A percentile compares a stretch with the other conserved stretches of the same genome.
Evolutionary conservation across 2,797 vertebrate species (phyloP).

Genomic region (Acestrorhynchus altus): DNA sequence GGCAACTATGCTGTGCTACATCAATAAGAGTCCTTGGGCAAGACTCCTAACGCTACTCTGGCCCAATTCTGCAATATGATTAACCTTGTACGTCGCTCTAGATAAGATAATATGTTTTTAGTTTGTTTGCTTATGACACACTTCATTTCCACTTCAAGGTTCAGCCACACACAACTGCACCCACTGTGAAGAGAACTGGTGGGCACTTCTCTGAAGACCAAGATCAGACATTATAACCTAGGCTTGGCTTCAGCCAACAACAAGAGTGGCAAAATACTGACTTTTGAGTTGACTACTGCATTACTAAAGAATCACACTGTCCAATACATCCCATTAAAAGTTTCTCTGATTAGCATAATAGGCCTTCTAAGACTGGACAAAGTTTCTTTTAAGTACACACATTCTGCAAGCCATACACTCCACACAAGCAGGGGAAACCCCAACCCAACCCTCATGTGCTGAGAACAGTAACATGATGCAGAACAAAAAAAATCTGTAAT

Average conservation of each 20-base stretch:
- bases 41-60: no score
- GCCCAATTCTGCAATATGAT: no score
- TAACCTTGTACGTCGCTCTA: no score
- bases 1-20: no score
- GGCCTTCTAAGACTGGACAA: not conserved
- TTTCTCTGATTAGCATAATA: not conserved
- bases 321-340: not conserved
- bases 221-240: not conserved
- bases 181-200: constrained; percentile 30
- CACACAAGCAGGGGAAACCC: constrained; percentile 42
- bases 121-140: not conserved
- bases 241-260: not conserved
- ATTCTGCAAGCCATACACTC: not conserved
- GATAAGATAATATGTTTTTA: no score
- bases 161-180: constrained; percentile 13
- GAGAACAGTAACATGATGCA: constrained; percentile 19
- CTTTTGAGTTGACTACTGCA: not conserved
- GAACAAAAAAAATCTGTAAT: constrained; percentile 2
- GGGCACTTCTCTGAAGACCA: not conserved
- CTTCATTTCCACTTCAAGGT: constrained; percentile 25
- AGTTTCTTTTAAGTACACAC: not conserved
- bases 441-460: constrained; percentile 36
- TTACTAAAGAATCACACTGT: not conserved
- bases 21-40: no score
- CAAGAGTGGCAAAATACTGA: not conserved